Base-by-base conservation (phyloP, 2,888 invertebrate genomes). In the Seira musarum region DNA sequence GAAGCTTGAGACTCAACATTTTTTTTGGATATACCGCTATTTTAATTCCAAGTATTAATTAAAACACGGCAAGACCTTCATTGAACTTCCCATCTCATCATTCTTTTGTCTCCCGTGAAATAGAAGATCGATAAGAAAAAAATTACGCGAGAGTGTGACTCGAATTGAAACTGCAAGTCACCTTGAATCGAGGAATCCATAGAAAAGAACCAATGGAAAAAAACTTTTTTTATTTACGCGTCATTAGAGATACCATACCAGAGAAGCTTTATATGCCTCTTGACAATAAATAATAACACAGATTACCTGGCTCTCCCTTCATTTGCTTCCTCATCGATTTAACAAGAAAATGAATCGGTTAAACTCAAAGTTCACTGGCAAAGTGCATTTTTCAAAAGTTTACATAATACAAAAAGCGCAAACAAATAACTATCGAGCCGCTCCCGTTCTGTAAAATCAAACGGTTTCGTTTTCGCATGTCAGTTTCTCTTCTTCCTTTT, bases 141-240 rank as follows among this genome's bases (percentile, higher is more conserved):
- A 63, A 63, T 21, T 22, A 19, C 60, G 13, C 60, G 13, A n/a
- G 60, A 10, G 19, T 61, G 15, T 40, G 35, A 40, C 10, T 46
- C 19, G 46, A 0, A 13, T 61, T 66, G 61, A 78, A 78, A 78
- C 22, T 78, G 78, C 78, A 78, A 78, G 78, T 78, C 78, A 78
- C 49, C 49, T 25, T 46, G 46, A 30, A 65, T 57, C 46, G 35
- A 67, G 67, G 67, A 67, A 67, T 46, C 67, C n/a, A n/a, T n/a
- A n/a, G n/a, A 17, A 49, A 67, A 24, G 2, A 63, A 5, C 10
- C 61, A 35, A 57, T 69, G 35, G 22, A 49, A 49, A 24, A 24
- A 15, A 35, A 64, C 69, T 69, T 76, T 69, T 65, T 77, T 71
- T 77, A 46, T 77, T 77, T 65, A 64, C 70, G 77, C 70, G 60